Evolutionary conservation across 2,113 vertebrate genomes (phyloP).

Genomic region (Lipotes vexillifer): DNA sequence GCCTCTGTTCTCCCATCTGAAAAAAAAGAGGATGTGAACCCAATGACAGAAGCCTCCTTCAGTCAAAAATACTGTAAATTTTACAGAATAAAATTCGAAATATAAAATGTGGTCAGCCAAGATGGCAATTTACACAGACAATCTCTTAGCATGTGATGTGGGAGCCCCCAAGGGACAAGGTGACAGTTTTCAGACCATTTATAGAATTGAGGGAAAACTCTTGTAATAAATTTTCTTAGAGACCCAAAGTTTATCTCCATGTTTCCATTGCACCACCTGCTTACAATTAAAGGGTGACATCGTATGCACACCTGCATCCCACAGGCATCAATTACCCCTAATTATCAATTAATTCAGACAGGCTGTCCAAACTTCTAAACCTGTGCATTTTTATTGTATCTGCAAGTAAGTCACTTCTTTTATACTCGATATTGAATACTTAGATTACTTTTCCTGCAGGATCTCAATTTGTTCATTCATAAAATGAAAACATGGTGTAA

Average conservation of each 20-base stretch:
- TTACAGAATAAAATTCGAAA: not conserved
- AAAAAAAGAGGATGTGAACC: not conserved
- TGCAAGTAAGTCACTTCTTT: not conserved
- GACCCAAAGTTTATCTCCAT: not conserved
- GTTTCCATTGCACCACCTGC: not conserved
- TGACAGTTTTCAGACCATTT: not conserved
- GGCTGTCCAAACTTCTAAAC: not conserved
- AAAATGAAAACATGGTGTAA: not conserved
- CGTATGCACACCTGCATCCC: not conserved
- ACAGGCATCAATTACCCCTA: not conserved
- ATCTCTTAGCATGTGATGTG: not conserved
- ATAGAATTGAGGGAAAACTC: not conserved
- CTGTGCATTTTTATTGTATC: not conserved
- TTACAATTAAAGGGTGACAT: not conserved
- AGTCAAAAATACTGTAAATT: not conserved
- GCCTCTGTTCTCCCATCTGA: not conserved
- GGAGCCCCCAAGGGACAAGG: not conserved
- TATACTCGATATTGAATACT: not conserved
- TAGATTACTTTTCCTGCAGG: not conserved
- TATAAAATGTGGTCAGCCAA: not conserved
- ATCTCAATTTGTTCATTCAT: not conserved
- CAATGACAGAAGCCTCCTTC: not conserved
- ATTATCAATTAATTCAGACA: not conserved
- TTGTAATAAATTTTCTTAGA: not conserved
- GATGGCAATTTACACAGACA: not conserved